phyloP scores from a whole-genome alignment of 2,888 invertebrate species.

The Dioctria rufipes region DNA sequence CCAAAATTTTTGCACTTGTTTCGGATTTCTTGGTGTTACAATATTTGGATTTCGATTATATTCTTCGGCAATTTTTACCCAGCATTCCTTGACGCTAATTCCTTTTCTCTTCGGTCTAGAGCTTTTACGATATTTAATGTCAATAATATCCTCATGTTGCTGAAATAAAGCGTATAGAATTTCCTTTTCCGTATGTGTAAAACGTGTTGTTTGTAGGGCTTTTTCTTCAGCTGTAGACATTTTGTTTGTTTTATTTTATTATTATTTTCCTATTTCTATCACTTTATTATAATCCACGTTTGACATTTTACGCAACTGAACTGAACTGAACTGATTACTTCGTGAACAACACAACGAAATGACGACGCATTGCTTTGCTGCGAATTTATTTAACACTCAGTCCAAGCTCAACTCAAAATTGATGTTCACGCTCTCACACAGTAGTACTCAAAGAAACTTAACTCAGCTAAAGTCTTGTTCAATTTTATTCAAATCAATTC shows the following conservation, averaged over 20 bases:
- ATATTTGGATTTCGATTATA: slow-evolving; percentile 68
- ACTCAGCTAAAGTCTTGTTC: no score
- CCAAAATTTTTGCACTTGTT: slow-evolving; percentile 71
- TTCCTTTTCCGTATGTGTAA: slow-evolving; percentile 69
- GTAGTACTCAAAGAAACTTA: no score
- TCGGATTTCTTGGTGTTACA: slow-evolving; percentile 67
- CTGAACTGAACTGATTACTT: neutral
- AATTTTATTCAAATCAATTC: no score
- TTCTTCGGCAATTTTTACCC: slow-evolving; percentile 68
- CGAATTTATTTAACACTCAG: no score
- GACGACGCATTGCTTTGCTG: no score
- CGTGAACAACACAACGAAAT: neutral
- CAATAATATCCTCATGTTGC: slow-evolving; percentile 69
- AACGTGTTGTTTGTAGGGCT: slow-evolving; percentile 66
- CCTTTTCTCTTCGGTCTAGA: slow-evolving; percentile 64
- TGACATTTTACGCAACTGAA: neutral
- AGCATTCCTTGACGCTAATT: slow-evolving; percentile 69
- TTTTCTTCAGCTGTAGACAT: slow-evolving; percentile 37
- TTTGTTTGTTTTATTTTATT: neutral
- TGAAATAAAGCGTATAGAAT: slow-evolving; percentile 68
- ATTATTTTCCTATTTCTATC: no score
- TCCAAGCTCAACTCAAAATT: no score
- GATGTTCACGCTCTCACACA: no score
- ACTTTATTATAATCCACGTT: no score
- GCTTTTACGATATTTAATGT: slow-evolving; percentile 69